These are phyloP conservation scores for Mirza zaza DNA, from an alignment of 2,113 vertebrate species.

Conservation along the genomic window DNA sequence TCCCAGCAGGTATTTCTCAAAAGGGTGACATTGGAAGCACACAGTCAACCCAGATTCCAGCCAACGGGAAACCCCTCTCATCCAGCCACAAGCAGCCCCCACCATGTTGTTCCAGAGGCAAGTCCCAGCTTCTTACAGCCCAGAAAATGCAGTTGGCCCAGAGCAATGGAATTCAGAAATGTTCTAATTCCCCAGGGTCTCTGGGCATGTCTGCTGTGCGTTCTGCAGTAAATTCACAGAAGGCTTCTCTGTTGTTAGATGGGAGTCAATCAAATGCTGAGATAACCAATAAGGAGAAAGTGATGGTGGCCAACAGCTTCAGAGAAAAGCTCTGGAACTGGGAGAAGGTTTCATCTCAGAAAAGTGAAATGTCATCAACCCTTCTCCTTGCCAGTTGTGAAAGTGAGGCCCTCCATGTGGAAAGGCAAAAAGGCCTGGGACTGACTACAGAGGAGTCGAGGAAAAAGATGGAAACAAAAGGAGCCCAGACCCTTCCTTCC, in stretches of 20 bases:
- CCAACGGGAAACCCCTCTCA: not conserved
- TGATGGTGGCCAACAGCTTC: conserved; percentile 28
- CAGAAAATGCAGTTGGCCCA: not conserved
- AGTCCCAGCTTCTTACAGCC: not conserved
- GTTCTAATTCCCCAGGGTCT: not conserved
- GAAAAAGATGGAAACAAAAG: not conserved
- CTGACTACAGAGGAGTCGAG: not conserved
- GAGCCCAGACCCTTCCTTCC: not conserved
- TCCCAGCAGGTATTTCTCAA: not conserved
- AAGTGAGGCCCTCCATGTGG: not conserved
- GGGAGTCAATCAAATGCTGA: not conserved
- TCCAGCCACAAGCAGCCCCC: not conserved
- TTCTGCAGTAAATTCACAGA: not conserved
- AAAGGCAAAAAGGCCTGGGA: rapidly evolving
- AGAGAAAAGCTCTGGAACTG: conserved; percentile 75
- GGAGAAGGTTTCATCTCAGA: conserved; percentile 75
- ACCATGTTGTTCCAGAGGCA: not conserved
- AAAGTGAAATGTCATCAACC: not conserved
- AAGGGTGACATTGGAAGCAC: not conserved
- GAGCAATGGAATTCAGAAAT: not conserved
- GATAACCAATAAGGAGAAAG: not conserved
- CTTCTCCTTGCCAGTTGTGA: not conserved
- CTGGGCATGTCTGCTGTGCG: not conserved
- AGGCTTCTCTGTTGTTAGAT: not conserved
- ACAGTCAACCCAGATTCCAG: not conserved